A percentile compares a stretch with the other conserved stretches of the same genome.
phyloP scores from a whole-genome alignment of 2,888 invertebrate species.

The Physocephala rufipes region DNA sequence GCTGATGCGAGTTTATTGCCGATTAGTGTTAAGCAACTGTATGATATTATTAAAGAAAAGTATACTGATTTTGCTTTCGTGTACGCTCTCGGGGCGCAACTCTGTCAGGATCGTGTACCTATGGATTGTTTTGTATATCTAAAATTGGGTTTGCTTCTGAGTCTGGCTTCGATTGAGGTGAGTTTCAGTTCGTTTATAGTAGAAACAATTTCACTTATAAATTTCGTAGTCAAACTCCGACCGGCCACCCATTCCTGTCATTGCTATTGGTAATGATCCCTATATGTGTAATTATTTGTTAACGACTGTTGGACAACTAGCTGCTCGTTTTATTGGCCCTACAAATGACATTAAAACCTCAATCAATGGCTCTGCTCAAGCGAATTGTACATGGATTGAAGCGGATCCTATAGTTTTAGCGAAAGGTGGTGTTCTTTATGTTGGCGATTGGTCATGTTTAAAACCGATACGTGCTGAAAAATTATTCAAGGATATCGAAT shows the following conservation, averaged over 20 bases:
- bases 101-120: constrained; percentile 62
- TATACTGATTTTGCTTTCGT: constrained; percentile 64
- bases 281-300: constrained; percentile 55
- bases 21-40: constrained; percentile 51
- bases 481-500: constrained; percentile 56
- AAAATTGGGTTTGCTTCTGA: constrained; percentile 65
- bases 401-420: constrained; percentile 63
- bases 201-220: too few relatives aligned
- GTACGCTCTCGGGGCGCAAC: constrained; percentile 63
- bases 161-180: constrained; percentile 65
- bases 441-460: constrained; percentile 63
- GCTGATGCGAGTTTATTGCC: constrained; percentile 48
- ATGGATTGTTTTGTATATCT: constrained; percentile 64
- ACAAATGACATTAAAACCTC: constrained; percentile 52
- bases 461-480: constrained; percentile 49
- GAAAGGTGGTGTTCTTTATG: constrained; percentile 62
- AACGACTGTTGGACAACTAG: constrained; percentile 55
- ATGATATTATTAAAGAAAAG: constrained; percentile 51
- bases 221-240: constrained; percentile 48
- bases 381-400: constrained; percentile 54
- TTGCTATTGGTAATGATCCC: constrained; percentile 58
- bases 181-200: too few relatives aligned
- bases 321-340: constrained; percentile 59
- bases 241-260: constrained; percentile 58
- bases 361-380: constrained; percentile 20